phyloP scores from a whole-genome alignment of 2,888 invertebrate genomes.

The Anagyrus pseudococci region DNA sequence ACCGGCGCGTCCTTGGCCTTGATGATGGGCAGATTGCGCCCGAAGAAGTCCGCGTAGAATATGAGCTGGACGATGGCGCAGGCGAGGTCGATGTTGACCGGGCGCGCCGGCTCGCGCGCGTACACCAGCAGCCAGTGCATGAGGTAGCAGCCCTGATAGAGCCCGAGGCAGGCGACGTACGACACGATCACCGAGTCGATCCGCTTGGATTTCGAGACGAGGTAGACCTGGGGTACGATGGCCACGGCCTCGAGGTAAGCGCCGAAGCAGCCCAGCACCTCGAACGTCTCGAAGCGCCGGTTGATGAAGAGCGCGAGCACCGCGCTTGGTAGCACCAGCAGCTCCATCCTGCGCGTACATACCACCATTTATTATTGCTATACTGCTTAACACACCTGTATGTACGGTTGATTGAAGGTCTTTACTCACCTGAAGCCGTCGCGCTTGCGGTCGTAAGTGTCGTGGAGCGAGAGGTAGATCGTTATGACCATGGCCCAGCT shows the following conservation, averaged over 20 bases:
- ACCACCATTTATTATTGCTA: not conserved
- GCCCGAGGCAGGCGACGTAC: conserved; percentile 31
- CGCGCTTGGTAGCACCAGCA: conserved; percentile 31
- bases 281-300: conserved; percentile 17
- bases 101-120: not conserved
- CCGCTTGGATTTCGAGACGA: conserved; percentile 33
- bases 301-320: conserved; percentile 26
- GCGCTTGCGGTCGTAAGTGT: conserved; percentile 33
- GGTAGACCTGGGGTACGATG: conserved; percentile 35
- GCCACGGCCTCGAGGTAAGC: conserved; percentile 33
- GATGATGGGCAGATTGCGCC: conserved; percentile 33
- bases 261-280: conserved; percentile 30
- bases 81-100: conserved; percentile 16
- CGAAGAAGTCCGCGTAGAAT: conserved; percentile 35
- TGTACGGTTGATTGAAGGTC: no score
- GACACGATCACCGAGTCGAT: conserved; percentile 34
- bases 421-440: conserved; percentile 39
- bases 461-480: conserved; percentile 30
- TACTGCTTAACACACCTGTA: not conserved
- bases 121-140: conserved; percentile 32
- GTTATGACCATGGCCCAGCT: conserved; percentile 29
- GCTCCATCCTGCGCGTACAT: conserved; percentile 26
- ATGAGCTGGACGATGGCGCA: conserved; percentile 28
- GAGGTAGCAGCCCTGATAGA: conserved; percentile 35
- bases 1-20: conserved; percentile 13